Evolutionary conservation across 2,797 vertebrate genomes (phyloP), one percentile per base, ranked within the genome.

Genomic region (Picus viridis): DNA sequence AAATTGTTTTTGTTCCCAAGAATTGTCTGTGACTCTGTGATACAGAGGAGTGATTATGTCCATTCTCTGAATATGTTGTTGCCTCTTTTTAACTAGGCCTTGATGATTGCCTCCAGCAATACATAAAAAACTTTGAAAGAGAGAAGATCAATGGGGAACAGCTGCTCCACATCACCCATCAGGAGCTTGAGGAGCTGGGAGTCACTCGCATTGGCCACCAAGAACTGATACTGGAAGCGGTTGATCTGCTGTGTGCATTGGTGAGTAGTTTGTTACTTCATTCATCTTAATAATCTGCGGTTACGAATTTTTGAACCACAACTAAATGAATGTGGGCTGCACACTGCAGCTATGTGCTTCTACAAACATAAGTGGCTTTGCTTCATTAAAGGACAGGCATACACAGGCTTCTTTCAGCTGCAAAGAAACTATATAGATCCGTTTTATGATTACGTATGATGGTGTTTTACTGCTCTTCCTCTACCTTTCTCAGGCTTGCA

Each of bases 51-150:
- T 12, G n/a, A 5, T 36, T 41, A 13, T 12, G 3, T 34, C 30
- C 1, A 0, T 54, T 73, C 20, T 82, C 95, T 96, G 86, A 97
- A 41, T 27, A 39, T 32, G 15, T 47, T 92, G 16, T 59, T 89
- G 84, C 34, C 34, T 91, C 86, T 79, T 81, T 83, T 89, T 62
- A 54, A 58, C 67, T 94, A 99, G 99, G 98, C 76, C 98, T 99
- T 64, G 98, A 99, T 47, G 98, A 99, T 90, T 99, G 98, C 97
- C 98, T 99, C 93, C 98, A 99, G 96, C 98, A 98, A 97, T 99
- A 99, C 91, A 98, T 99, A 89, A 98, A 99, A 96, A 99, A 98
- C 89, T 99, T 99, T 67, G 99, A 99, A 97, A 97, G 98, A 64
- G 98, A 99, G 96, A 98, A 98, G 97, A 98, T 99, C 97, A 98